phyloP scores from a whole-genome alignment of 1,140 invertebrate species.

The Dreissena polymorpha region DNA sequence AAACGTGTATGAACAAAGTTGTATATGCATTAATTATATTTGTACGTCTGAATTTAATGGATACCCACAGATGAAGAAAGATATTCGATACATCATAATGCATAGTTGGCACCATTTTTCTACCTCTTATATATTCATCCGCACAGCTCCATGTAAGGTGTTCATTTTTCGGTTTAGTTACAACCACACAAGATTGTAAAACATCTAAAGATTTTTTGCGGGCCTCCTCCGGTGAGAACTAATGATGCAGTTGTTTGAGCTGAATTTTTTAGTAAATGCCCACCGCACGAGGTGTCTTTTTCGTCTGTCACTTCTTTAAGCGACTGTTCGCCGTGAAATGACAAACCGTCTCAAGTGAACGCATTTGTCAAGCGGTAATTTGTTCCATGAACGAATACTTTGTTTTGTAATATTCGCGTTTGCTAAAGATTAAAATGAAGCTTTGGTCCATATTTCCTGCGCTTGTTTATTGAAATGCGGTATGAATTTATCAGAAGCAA shows the following conservation, averaged over 20 bases:
- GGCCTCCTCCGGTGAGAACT: neutral
- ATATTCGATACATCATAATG: too few relatives aligned
- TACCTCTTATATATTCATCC: neutral
- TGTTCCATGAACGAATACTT: conserved; percentile 19
- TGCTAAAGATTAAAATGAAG: conserved; percentile 12
- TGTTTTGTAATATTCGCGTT: conserved; percentile 25
- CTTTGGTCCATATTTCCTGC: conserved; percentile 12
- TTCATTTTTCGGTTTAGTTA: conserved; percentile 48
- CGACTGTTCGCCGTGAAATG: conserved; percentile 38
- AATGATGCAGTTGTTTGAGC: conserved; percentile 20
- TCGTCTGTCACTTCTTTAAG: conserved; percentile 7
- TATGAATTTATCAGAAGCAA: too few relatives aligned
- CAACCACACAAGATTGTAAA: conserved; percentile 28
- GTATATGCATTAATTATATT: too few relatives aligned
- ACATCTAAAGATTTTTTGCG: conserved; percentile 7
- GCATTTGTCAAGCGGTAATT: conserved; percentile 45
- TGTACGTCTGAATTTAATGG: too few relatives aligned
- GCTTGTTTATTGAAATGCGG: neutral
- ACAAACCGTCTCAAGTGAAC: conserved; percentile 22
- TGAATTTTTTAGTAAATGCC: too few relatives aligned
- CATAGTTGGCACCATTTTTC: too few relatives aligned
- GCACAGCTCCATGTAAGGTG: neutral
- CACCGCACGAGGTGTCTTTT: neutral
- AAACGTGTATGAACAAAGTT: too few relatives aligned
- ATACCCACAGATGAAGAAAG: too few relatives aligned